Conservation (phyloP, 1,140 invertebrate species). For the Homalodisca vitripennis region DNA sequence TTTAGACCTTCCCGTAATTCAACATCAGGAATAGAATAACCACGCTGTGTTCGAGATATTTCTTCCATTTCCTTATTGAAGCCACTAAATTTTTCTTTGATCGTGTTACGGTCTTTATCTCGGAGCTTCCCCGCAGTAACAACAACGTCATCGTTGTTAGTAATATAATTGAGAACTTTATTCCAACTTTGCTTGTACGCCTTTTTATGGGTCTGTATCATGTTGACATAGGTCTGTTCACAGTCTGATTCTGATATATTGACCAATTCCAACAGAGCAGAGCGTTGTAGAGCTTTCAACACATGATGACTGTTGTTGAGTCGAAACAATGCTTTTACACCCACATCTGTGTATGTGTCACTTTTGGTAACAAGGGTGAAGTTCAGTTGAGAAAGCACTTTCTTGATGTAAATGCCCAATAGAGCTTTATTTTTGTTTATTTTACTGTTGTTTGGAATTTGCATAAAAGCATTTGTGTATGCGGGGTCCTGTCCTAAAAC, state of each 20-base stretch:
- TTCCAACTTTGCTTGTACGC: conserved; percentile 82
- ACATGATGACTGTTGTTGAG: conserved; percentile 94
- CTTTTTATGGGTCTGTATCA: conserved; percentile 77
- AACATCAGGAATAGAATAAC: conserved; percentile 90
- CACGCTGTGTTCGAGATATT: conserved; percentile 76
- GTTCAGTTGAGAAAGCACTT: conserved; percentile 83
- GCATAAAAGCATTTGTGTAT: conserved; percentile 52
- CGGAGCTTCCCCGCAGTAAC: conserved; percentile 68
- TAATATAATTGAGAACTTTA: conserved; percentile 73
- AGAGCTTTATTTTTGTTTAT: conserved; percentile 49
- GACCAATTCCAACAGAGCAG: conserved; percentile 77
- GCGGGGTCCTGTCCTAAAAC: conserved; percentile 61
- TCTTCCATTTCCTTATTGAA: conserved; percentile 97
- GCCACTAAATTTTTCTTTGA: conserved; percentile 93
- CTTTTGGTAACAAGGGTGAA: conserved; percentile 81
- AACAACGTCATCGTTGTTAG: conserved; percentile 62
- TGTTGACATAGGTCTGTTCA: conserved; percentile 77
- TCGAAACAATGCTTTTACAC: conserved; percentile 81
- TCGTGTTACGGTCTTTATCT: conserved; percentile 82
- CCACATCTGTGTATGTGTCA: conserved; percentile 76
- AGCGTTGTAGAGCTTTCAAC: conserved; percentile 82
- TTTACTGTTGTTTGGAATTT: conserved; percentile 47
- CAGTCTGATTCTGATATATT: conserved; percentile 78
- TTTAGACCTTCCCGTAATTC: conserved; percentile 81
- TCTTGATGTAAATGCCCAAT: conserved; percentile 77